A percentile compares a stretch with the other conserved stretches of the same genome.
Evolutionary conservation across 2,888 invertebrate genomes (phyloP).

Genomic region (Pinctada fucata): DNA sequence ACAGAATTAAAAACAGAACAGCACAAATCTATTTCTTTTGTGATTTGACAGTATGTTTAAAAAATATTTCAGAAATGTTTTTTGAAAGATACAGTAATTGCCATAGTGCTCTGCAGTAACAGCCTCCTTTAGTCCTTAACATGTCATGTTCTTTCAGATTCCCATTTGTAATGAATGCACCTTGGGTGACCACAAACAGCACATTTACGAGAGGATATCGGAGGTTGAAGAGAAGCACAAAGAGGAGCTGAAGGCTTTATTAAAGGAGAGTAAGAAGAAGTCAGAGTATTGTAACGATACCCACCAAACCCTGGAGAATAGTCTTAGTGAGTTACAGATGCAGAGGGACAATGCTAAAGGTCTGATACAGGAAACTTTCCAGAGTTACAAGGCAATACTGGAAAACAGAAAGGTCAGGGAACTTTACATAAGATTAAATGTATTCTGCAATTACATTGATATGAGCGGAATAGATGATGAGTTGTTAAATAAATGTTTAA

Average conservation of each 20-base stretch:
- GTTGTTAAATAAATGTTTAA: no score
- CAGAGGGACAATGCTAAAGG: slow-evolving; percentile 91
- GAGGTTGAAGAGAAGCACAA: slow-evolving; percentile 88
- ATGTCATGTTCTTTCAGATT: slow-evolving; percentile 79
- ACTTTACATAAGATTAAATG: background rate
- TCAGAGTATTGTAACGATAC: slow-evolving; percentile 87
- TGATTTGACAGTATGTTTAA: no score
- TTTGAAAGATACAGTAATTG: no score
- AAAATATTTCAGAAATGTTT: no score
- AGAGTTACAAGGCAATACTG: slow-evolving; percentile 83
- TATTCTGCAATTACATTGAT: no score
- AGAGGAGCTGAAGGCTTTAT: slow-evolving; percentile 86
- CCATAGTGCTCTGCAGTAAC: no score
- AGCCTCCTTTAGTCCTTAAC: no score
- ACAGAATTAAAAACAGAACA: no score
- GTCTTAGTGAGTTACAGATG: slow-evolving; percentile 89
- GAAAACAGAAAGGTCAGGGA: slow-evolving; percentile 82
- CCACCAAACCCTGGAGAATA: slow-evolving; percentile 86
- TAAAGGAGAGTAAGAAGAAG: slow-evolving; percentile 87
- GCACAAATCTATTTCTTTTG: no score
- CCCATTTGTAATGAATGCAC: slow-evolving; percentile 93
- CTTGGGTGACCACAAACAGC: slow-evolving; percentile 89
- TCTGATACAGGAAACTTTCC: slow-evolving; percentile 81
- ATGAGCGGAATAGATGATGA: no score
- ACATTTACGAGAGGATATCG: slow-evolving; percentile 88